Base-by-base conservation (phyloP, 2,888 invertebrate species). In the Acrobasis consociella region DNA sequence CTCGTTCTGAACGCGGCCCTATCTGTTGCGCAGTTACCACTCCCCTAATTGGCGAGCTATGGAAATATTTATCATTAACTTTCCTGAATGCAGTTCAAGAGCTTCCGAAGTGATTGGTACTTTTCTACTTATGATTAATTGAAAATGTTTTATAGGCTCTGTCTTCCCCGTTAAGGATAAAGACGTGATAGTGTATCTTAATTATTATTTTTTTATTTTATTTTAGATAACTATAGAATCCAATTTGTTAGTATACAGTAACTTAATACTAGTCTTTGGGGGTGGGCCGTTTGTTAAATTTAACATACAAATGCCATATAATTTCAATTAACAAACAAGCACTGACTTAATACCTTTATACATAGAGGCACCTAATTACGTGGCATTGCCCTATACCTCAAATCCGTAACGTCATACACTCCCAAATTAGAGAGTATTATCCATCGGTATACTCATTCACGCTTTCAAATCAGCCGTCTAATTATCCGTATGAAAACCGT, bases 31-130 rank as follows among this genome's bases (percentile, higher is more conserved):
- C 75, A 74, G 80, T 78, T 77, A 62, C 65, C 67, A 72, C 71
- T 73, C 78, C 81, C 79, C 76, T 90, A 89, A 90, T 91, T 90
- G 87, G 83, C 76, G 83, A 64, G 77, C 77, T 83, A 80, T 80
- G 77, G 81, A 82, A 85, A 85, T 86, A 85, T 86, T 86, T 84
- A 77, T 70, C 75, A 74, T 80, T 76, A 76, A 78, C 72, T 81
- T 77, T 66, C 60, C 74, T 82, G n/a, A 77, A 77, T 72, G 73
- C 70, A 70, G 63, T 67, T 22, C 2, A n/a, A 7, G 42, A 42
- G 11, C 11, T 46, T 42, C 13, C 52, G 67, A 46, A 46, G n/a
- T 46, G 46, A 46, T 46, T 46, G 46, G 46, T 46, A 46, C 46
- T 46, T 31, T 31, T 46, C 46, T 7, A 46, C 46, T 46, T 13